Conservation (phyloP, 2,797 vertebrate genomes). For the Takifugu ocellatus region DNA sequence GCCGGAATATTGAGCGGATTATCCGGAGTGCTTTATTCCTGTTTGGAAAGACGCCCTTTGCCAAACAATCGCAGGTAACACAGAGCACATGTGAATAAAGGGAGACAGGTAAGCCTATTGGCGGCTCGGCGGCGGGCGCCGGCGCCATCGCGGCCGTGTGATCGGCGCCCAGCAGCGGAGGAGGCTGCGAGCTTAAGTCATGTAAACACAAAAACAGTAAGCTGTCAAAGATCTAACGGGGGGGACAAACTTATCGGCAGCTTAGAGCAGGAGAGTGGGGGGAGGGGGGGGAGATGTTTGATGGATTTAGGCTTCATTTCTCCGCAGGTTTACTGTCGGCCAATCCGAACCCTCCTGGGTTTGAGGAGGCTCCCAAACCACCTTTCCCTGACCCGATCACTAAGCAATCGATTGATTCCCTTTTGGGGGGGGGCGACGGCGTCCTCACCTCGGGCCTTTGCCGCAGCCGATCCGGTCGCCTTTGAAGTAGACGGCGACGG, state of each 20-base stretch:
- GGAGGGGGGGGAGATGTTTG: constrained; percentile 52
- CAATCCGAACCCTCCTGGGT: constrained; percentile 16
- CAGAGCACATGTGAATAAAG: constrained; percentile 23
- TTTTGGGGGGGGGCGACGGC: background rate
- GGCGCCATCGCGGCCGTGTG: constrained; percentile 17
- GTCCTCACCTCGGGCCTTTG: constrained; percentile 92
- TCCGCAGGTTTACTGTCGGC: constrained; percentile 48
- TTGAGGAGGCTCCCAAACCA: too few relatives aligned
- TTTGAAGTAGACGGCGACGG: constrained; percentile 98
- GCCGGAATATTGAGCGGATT: constrained; percentile 54
- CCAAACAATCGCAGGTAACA: constrained; percentile 59
- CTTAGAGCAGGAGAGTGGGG: constrained; percentile 55
- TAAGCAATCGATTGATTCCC: too few relatives aligned
- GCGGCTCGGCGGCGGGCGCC: constrained; percentile 27
- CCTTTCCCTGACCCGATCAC: too few relatives aligned
- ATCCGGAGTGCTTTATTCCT: constrained; percentile 51
- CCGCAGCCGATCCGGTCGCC: constrained; percentile 96
- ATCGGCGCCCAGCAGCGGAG: constrained; percentile 38
- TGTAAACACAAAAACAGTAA: constrained; percentile 66
- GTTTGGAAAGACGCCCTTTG: constrained; percentile 49
- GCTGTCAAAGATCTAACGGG: constrained; percentile 57
- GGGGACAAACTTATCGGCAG: constrained; percentile 69
- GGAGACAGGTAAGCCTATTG: constrained; percentile 51
- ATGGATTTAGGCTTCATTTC: constrained; percentile 66
- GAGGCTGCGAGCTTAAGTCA: constrained; percentile 60